Conservation (phyloP, 2,888 invertebrate genomes). For the Scaptomyza tumidula region DNA sequence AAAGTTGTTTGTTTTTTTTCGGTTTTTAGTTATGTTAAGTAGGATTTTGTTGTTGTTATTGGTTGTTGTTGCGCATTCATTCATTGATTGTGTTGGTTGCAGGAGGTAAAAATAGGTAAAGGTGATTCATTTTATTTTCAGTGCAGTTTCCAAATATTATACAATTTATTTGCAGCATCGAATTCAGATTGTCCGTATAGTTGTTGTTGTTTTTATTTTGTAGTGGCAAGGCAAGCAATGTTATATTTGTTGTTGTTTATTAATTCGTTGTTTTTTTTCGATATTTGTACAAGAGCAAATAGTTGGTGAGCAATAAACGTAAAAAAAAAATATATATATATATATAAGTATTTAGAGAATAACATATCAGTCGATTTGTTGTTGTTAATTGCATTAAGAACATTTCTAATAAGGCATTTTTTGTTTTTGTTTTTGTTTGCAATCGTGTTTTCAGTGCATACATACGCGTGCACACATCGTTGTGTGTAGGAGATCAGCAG, state of each 20-base stretch:
- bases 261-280: slow-evolving; percentile 40
- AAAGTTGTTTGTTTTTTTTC: slow-evolving; percentile 32
- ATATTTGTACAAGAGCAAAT: slow-evolving; percentile 37
- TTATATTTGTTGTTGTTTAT: slow-evolving; percentile 24
- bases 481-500: slow-evolving; percentile 18
- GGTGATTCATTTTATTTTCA: slow-evolving; percentile 14
- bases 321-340: slow-evolving; percentile 31
- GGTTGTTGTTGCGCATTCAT: slow-evolving; percentile 57
- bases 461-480: slow-evolving; percentile 16
- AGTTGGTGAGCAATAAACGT: slow-evolving; percentile 53
- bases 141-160: slow-evolving; percentile 52
- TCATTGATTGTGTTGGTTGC: slow-evolving; percentile 41
- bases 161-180: slow-evolving; percentile 36
- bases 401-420: slow-evolving; percentile 36
- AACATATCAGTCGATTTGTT: slow-evolving; percentile 60
- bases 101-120: slow-evolving; percentile 11
- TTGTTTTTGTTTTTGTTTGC: slow-evolving; percentile 10
- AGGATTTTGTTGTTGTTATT: slow-evolving; percentile 27
- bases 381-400: slow-evolving; percentile 38
- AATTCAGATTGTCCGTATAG: slow-evolving; percentile 48
- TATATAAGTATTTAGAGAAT: slow-evolving; percentile 9
- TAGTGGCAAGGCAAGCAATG: slow-evolving; percentile 73
- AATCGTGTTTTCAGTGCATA: slow-evolving; percentile 44
- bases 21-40: slow-evolving; percentile 8
- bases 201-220: slow-evolving; percentile 51